Percentiles rank a stretch among this genome's conserved stretches.
These are phyloP conservation scores for Aporophyla lueneburgensis DNA, from an alignment of 2,888 invertebrate genomes.

Conservation along the genomic window DNA sequence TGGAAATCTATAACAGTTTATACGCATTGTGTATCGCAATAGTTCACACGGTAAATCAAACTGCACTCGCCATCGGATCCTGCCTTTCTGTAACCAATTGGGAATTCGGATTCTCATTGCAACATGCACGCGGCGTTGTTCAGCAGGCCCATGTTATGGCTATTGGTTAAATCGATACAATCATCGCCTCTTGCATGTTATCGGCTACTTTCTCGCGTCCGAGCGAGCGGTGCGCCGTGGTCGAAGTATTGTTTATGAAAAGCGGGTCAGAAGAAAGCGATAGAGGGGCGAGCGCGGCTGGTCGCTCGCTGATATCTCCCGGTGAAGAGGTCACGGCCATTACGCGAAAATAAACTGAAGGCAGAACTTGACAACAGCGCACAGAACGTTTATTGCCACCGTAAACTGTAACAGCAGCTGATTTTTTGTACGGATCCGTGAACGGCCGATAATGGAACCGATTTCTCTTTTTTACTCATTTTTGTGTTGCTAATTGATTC, in stretches of 20 bases:
- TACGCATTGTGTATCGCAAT: constrained; percentile 64
- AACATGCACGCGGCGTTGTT: constrained; percentile 62
- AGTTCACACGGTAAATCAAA: constrained; percentile 75
- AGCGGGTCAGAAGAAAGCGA: constrained; percentile 90
- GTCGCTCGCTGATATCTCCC: constrained; percentile 87
- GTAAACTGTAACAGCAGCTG: constrained; percentile 79
- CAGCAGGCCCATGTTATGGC: constrained; percentile 68
- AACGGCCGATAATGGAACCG: constrained; percentile 78
- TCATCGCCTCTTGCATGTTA: constrained; percentile 79
- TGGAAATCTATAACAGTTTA: constrained; percentile 58
- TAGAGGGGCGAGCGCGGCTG: constrained; percentile 82
- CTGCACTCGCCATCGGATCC: constrained; percentile 69
- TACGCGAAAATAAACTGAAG: constrained; percentile 80
- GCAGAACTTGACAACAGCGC: constrained; percentile 70
- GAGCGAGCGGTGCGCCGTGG: constrained; percentile 79
- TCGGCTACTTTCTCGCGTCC: constrained; percentile 87
- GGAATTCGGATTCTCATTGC: constrained; percentile 69
- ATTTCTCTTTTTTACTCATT: constrained; percentile 84
- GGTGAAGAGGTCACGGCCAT: constrained; percentile 88
- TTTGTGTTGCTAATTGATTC: constrained; percentile 80
- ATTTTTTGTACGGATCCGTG: constrained; percentile 79
- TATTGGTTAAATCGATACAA: constrained; percentile 76
- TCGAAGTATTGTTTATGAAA: constrained; percentile 90
- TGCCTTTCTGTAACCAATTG: constrained; percentile 74
- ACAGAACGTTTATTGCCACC: constrained; percentile 72